phyloP scores from a whole-genome alignment of 2,797 vertebrate genomes.

The Aldrovandia affinis region DNA sequence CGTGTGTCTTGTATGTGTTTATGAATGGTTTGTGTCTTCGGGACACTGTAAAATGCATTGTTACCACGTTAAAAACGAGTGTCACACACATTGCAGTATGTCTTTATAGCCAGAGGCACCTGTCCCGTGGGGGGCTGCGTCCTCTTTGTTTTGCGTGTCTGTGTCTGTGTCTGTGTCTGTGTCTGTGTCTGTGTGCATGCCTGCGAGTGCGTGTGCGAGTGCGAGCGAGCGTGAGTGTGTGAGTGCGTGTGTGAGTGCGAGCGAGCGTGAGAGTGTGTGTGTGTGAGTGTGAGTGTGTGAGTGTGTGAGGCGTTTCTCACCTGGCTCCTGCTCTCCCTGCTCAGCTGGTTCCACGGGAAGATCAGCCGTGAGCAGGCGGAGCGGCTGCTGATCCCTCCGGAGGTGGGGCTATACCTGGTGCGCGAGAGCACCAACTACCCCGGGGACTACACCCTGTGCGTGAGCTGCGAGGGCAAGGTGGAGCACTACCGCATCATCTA shows the following conservation, averaged over 20 bases:
- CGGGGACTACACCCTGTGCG: slow-evolving; percentile 96
- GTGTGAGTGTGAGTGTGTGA: background rate
- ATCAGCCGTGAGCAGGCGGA: slow-evolving; percentile 93
- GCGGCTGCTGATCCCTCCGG: slow-evolving; percentile 83
- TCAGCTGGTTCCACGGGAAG: slow-evolving; percentile 98
- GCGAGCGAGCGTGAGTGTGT: background rate
- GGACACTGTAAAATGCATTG: too few relatives aligned
- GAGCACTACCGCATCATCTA: slow-evolving; percentile 98
- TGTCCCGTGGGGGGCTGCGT: background rate
- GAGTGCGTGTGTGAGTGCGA: background rate
- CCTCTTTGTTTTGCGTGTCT: background rate
- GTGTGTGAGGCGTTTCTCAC: background rate
- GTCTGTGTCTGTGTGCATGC: slow-evolving; percentile 1
- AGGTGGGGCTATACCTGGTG: slow-evolving; percentile 91
- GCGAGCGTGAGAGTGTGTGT: slow-evolving; percentile 2
- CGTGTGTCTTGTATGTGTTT: too few relatives aligned
- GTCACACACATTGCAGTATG: too few relatives aligned
- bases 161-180: background rate
- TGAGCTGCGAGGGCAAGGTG: slow-evolving; percentile 95
- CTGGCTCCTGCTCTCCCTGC: background rate
- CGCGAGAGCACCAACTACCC: slow-evolving; percentile 98
- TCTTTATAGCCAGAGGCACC: too few relatives aligned
- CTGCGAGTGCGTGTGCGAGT: too few relatives aligned
- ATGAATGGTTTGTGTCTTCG: background rate
- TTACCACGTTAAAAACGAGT: too few relatives aligned